Evolutionary conservation across 2,888 invertebrate genomes (phyloP).

Genomic region (Rotaria magnacalcarata): DNA sequence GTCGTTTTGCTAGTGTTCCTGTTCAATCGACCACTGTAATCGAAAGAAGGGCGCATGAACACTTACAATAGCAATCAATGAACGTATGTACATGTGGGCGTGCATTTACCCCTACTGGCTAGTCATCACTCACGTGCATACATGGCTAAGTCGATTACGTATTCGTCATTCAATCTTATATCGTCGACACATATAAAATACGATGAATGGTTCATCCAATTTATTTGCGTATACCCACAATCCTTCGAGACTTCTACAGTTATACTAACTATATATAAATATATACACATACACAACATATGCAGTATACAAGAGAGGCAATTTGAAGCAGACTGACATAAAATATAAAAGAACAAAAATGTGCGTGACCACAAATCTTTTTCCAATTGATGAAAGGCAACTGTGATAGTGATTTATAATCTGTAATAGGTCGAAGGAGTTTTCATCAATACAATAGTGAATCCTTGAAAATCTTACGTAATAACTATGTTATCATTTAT

Average conservation of each 20-base stretch:
- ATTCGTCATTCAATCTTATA: background rate
- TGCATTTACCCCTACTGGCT: background rate
- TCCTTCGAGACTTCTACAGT: background rate
- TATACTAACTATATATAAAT: background rate
- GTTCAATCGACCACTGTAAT: background rate
- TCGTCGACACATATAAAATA: slow-evolving; percentile 3
- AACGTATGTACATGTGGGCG: background rate
- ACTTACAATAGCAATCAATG: background rate
- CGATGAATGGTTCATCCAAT: slow-evolving; percentile 22
- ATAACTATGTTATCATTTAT: background rate
- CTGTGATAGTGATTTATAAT: background rate
- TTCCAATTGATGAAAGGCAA: background rate
- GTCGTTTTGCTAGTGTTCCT: background rate
- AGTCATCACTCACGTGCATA: background rate
- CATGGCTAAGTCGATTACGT: background rate
- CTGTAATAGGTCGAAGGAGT: background rate
- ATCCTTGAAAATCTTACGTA: background rate
- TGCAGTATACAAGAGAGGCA: background rate
- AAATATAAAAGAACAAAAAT: background rate
- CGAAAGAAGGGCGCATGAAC: background rate
- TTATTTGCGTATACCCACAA: background rate
- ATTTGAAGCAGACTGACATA: slow-evolving; percentile 1
- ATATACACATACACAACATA: background rate
- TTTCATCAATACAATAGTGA: background rate
- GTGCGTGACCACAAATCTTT: background rate